Evolutionary conservation across 2,888 invertebrate genomes (phyloP).

Genomic region (Trimorus sp.): DNA sequence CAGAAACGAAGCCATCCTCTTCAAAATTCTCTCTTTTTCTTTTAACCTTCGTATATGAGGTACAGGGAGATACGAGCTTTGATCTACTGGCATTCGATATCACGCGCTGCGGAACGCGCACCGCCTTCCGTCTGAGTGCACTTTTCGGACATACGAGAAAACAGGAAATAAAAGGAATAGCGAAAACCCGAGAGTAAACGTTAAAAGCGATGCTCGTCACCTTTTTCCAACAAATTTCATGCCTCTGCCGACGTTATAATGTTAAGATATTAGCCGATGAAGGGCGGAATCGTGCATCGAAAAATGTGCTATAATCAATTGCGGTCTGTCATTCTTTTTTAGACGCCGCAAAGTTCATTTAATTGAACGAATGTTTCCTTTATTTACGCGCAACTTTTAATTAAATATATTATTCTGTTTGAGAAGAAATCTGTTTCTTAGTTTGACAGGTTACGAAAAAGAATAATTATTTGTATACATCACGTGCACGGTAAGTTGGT

Average conservation of each 20-base stretch:
- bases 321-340: neutral
- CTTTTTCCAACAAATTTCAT: conserved; percentile 44
- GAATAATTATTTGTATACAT: too few species aligned
- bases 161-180: conserved; percentile 69
- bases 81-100: conserved; percentile 74
- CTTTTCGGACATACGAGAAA: conserved; percentile 68
- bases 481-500: too few species aligned
- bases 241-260: conserved; percentile 27
- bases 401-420: too few species aligned
- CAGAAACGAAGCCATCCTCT: conserved; percentile 40
- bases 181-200: conserved; percentile 51
- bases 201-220: conserved; percentile 50
- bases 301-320: conserved; percentile 1
- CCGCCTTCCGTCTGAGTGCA: conserved; percentile 70
- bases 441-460: too few species aligned
- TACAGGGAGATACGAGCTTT: conserved; percentile 70
- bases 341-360: too few species aligned
- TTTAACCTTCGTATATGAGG: conserved; percentile 38
- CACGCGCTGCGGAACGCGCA: conserved; percentile 66
- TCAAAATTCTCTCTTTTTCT: conserved; percentile 55
- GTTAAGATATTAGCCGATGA: conserved; percentile 33
- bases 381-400: conserved; percentile 2
- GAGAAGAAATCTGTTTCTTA: too few species aligned
- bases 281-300: conserved; percentile 2
- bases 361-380: neutral